Evolutionary conservation across 2,797 vertebrate species (phyloP).

Genomic region (Sebastes vulpes): DNA sequence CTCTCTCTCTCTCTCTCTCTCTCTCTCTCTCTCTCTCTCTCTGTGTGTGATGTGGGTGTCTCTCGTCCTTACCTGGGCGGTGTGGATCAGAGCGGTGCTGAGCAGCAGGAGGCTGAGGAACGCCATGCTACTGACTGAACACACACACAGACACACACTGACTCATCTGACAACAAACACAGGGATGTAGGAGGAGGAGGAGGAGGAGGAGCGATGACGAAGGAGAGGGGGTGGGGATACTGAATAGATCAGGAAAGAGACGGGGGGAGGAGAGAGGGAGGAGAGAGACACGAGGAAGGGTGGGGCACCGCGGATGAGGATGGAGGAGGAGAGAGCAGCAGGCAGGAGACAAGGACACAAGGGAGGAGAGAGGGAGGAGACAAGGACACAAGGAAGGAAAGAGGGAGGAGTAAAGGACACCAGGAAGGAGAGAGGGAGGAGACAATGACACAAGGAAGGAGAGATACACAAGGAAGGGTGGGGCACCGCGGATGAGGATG

Average conservation of each 20-base stretch:
- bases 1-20: background rate
- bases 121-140: slow-evolving; percentile 62
- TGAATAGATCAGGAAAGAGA: background rate
- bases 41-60: background rate
- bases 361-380: too few species aligned
- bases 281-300: background rate
- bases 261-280: background rate
- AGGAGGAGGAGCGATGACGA: background rate
- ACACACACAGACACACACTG: slow-evolving; percentile 51
- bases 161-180: slow-evolving; percentile 11
- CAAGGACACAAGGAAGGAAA: too few species aligned
- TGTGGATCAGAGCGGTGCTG: slow-evolving; percentile 59
- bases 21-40: background rate
- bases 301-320: too few species aligned
- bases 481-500: too few species aligned
- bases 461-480: too few species aligned
- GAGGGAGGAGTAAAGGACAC: too few species aligned
- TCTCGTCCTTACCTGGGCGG: slow-evolving; percentile 60
- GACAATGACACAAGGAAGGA: too few species aligned
- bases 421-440: too few species aligned
- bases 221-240: background rate
- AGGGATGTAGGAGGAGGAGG: background rate
- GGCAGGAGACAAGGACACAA: background rate
- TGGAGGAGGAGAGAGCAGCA: background rate
- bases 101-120: slow-evolving; percentile 70